Conservation (phyloP, 2,797 vertebrate species). For the Sciurus carolinensis region DNA sequence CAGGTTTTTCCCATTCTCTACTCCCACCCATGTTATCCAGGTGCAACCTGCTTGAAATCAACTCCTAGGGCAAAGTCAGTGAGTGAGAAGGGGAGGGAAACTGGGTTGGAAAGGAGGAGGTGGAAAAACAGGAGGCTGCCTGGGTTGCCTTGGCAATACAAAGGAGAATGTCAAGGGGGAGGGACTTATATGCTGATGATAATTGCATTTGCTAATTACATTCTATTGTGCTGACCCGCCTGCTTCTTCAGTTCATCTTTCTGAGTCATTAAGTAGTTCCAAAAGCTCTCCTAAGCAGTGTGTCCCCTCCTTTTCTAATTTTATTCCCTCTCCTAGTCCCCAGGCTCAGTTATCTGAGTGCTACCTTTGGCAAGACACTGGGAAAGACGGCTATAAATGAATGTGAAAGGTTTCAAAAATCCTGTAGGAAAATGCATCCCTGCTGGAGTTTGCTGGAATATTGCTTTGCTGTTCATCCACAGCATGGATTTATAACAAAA, state of each 20-base stretch:
- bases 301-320: slow-evolving; percentile 39
- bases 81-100: not conserved
- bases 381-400: slow-evolving; percentile 29
- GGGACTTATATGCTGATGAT: slow-evolving; percentile 67
- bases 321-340: not conserved
- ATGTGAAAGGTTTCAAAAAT: slow-evolving; percentile 45
- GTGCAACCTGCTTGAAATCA: slow-evolving; percentile 62
- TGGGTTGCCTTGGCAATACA: slow-evolving; percentile 76
- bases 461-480: slow-evolving; percentile 57
- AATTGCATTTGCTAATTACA: slow-evolving; percentile 81
- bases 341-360: not conserved
- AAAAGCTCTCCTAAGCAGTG: not conserved
- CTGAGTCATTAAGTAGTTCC: slow-evolving; percentile 58
- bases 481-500: slow-evolving; percentile 59
- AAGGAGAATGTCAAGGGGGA: slow-evolving; percentile 56
- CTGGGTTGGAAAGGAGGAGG: not conserved
- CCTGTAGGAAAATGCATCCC: slow-evolving; percentile 50
- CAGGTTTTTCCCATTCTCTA: not conserved
- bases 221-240: slow-evolving; percentile 79
- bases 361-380: not conserved
- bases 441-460: slow-evolving; percentile 65
- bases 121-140: slow-evolving; percentile 29
- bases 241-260: slow-evolving; percentile 41
- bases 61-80: slow-evolving; percentile 36
- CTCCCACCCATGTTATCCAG: not conserved